phyloP scores from a whole-genome alignment of 2,888 invertebrate genomes.

The Limnephilus lunatus region DNA sequence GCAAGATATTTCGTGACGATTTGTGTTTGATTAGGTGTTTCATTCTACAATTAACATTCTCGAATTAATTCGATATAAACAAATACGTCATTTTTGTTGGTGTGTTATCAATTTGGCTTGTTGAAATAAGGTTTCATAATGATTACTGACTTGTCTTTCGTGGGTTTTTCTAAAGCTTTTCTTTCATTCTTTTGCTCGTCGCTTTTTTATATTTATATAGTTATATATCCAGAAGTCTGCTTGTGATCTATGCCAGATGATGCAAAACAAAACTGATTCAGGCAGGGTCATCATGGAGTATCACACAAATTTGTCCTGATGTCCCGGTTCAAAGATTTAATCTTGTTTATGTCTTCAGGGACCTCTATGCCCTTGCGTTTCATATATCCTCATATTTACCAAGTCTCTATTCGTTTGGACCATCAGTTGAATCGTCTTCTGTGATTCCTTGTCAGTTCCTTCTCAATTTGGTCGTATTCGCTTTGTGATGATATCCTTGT shows the following conservation, averaged over 20 bases:
- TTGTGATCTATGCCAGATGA: neutral
- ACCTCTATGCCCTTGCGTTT: neutral
- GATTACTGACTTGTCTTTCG: neutral
- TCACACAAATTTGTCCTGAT: neutral
- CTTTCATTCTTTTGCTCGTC: neutral
- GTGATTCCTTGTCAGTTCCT: no score
- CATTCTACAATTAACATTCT: neutral
- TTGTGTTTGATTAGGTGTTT: slow-evolving; percentile 44
- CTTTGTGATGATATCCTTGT: no score
- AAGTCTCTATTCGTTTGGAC: neutral
- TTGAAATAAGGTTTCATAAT: neutral
- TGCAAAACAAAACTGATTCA: neutral
- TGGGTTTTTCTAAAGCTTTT: no score
- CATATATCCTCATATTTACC: neutral
- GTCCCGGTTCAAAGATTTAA: neutral
- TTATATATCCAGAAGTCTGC: neutral
- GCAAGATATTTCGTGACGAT: slow-evolving; percentile 4
- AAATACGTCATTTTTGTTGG: neutral
- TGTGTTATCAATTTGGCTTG: neutral
- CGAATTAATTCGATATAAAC: slow-evolving; percentile 39
- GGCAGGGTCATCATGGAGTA: neutral
- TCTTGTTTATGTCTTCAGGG: neutral
- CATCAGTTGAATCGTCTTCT: neutral
- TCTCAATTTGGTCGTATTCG: neutral
- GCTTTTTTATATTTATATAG: neutral